These are phyloP conservation scores for Eolophus roseicapilla DNA, from an alignment of 2,113 vertebrate genomes.

Conservation along the genomic window DNA sequence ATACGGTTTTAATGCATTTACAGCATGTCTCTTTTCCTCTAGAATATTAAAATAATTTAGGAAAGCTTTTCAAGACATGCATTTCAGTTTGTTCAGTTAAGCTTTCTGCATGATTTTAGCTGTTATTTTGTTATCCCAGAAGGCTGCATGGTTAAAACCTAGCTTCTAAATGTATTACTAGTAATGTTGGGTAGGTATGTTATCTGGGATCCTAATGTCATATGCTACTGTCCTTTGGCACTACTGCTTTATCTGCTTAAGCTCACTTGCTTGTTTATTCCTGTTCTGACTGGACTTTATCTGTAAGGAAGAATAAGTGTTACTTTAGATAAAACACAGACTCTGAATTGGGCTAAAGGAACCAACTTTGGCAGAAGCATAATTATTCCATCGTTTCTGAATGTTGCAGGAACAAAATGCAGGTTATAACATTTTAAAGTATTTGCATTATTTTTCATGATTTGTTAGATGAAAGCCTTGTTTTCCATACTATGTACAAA, in stretches of 20 bases:
- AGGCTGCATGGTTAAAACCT: background rate
- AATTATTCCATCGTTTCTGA: background rate
- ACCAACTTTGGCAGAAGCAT: background rate
- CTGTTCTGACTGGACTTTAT: background rate
- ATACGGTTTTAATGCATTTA: background rate
- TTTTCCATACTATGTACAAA: fast-evolving
- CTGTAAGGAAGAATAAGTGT: background rate
- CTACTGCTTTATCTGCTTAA: background rate
- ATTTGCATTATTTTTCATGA: background rate
- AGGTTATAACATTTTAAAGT: background rate
- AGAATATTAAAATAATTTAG: background rate
- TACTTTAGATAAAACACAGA: background rate
- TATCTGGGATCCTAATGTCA: background rate
- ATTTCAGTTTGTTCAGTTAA: background rate
- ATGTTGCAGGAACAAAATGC: background rate
- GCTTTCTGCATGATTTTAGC: background rate
- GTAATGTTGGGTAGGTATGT: background rate
- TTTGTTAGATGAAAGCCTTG: background rate
- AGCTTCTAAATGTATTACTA: background rate
- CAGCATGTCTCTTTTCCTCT: background rate
- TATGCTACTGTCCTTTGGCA: background rate
- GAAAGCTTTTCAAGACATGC: background rate
- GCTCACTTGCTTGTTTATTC: background rate
- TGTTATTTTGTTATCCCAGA: background rate
- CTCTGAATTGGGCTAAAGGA: background rate